Percentiles rank a stretch among this genome's conserved stretches.
Conservation (phyloP, 2,797 vertebrate species). For the Coendou prehensilis region DNA sequence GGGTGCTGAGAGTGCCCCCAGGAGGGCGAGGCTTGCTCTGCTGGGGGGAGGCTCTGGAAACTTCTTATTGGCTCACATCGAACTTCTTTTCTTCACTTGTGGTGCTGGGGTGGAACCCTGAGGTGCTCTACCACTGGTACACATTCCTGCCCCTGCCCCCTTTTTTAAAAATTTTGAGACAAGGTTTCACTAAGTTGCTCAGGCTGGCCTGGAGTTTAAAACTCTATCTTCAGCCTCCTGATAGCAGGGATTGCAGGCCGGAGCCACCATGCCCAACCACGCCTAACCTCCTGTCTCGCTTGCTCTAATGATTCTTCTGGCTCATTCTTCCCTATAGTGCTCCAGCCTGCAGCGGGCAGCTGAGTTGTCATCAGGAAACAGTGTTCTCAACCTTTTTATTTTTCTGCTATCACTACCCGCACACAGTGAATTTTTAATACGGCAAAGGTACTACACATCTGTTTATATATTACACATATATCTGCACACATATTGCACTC, state of each 20-base stretch:
- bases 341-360: neutral
- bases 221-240: neutral
- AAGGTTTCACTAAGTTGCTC: neutral
- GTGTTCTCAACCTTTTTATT: neutral
- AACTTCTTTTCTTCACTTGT: neutral
- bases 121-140: neutral
- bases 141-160: neutral
- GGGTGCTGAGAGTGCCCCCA: too few relatives aligned
- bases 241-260: neutral
- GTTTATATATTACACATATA: neutral
- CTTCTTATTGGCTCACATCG: neutral
- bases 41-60: neutral
- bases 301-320: neutral
- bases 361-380: neutral
- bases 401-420: neutral
- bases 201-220: neutral
- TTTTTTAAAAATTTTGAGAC: neutral
- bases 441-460: neutral
- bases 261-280: neutral
- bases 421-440: neutral
- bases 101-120: neutral
- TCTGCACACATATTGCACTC: neutral
- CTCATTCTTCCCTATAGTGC: neutral
- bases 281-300: neutral
- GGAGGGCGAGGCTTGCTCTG: neutral